Percentiles rank a stretch among this genome's conserved stretches.
Evolutionary conservation across 2,113 vertebrate species (phyloP).

Genomic region (Lasiurus borealis): DNA sequence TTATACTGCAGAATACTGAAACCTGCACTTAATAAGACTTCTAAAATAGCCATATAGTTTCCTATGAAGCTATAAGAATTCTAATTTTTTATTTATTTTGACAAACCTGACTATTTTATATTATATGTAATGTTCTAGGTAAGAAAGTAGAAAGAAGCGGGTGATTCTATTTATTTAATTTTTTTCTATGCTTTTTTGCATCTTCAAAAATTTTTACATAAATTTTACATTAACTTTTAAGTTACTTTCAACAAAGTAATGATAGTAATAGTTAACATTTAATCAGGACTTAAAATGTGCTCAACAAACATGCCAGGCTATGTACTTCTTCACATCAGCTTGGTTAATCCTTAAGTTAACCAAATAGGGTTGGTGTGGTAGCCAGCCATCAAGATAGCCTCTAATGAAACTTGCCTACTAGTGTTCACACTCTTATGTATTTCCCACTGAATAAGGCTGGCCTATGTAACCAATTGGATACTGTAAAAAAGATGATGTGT

Average conservation of each 20-base stretch:
- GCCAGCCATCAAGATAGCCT: not conserved
- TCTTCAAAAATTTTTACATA: not conserved
- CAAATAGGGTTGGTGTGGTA: not conserved
- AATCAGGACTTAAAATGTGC: not conserved
- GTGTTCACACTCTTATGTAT: not conserved
- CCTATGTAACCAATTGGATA: not conserved
- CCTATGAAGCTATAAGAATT: not conserved
- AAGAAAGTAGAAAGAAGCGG: not conserved
- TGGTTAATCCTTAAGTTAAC: not conserved
- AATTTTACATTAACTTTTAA: conserved; percentile 12
- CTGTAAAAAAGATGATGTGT: not conserved
- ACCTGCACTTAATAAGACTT: not conserved
- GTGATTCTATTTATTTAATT: not conserved
- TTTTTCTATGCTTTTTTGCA: not conserved
- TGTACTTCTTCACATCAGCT: not conserved
- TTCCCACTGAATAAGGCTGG: not conserved
- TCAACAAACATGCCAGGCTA: not conserved
- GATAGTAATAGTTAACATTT: not conserved
- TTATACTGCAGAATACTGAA: not conserved
- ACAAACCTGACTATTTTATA: not conserved
- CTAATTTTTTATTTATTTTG: conserved; percentile 51
- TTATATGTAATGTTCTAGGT: not conserved
- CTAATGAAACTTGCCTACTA: not conserved
- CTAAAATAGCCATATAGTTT: not conserved
- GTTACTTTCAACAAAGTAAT: conserved; percentile 12